Percentiles rank a stretch among this genome's conserved stretches.
phyloP scores from a whole-genome alignment of 2,797 vertebrate genomes.

The Sebastes oblongus region DNA sequence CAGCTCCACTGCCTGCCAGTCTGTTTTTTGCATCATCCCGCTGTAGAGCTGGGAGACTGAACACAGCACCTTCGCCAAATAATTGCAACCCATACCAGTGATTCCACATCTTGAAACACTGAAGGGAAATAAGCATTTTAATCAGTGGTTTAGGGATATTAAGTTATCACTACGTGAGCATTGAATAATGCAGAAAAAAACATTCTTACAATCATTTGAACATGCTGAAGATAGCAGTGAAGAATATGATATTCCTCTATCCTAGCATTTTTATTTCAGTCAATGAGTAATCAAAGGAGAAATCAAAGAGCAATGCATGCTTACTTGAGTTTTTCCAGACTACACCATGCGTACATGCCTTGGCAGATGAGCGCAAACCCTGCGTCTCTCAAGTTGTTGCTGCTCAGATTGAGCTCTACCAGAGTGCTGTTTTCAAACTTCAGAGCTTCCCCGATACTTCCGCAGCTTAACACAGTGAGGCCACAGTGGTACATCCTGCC shows the following conservation, averaged over 20 bases:
- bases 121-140: neutral
- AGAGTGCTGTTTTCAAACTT: constrained; percentile 12
- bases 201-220: neutral
- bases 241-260: neutral
- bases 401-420: constrained; percentile 55
- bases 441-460: constrained; percentile 23
- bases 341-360: constrained; percentile 33
- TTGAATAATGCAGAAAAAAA: neutral
- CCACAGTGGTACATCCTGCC: constrained; percentile 53
- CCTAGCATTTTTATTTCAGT: neutral
- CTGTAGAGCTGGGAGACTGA: constrained; percentile 27
- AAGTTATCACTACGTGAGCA: neutral
- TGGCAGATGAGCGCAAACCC: constrained; percentile 35
- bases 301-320: neutral
- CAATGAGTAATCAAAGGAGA: neutral
- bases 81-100: neutral
- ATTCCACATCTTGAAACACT: constrained; percentile 61
- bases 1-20: constrained; percentile 33
- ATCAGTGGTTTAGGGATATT: neutral
- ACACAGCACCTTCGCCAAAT: constrained; percentile 31
- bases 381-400: constrained; percentile 39
- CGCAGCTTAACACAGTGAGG: constrained; percentile 43
- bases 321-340: constrained; percentile 61
- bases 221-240: neutral
- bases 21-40: neutral